Evolutionary conservation across 2,797 vertebrate genomes (phyloP), one percentile per base, ranked within the genome.

Genomic region (Lacerta viridis): DNA sequence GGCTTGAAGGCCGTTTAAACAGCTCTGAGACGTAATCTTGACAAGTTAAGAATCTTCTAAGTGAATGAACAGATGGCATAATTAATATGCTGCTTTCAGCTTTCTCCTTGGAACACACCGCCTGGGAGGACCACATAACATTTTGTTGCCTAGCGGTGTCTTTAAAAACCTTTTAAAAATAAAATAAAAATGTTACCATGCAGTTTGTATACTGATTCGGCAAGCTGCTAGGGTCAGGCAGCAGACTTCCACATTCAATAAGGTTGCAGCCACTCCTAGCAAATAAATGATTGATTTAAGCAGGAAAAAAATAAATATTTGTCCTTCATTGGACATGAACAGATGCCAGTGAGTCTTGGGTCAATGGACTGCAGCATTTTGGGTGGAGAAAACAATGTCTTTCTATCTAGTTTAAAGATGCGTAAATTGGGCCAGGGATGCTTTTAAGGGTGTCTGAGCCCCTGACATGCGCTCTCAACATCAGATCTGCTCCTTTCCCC

Each of bases 181-280:
- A 33, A 50, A 68, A 86, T 69, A 86, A n/a, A 87, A 41, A 81
- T 87, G 68, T 71, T 72, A 46, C n/a, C 29, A 72, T 59, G 46
- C 36, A 41, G 15, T 41, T 72, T 29, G 5, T 74, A 41, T 61
- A 61, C 23, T 43, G 69, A 71, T 46, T 46, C n/a, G 74, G 41
- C 20, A 81, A 43, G 80, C 25, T n/a, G 1, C 39, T 82, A 68
- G 3, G 77, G 13, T 29, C 80, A 82, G 36, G 39, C n/a, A 39
- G 6, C 80, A 68, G 8, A 8, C 36, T 39, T 68, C 64, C 36
- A 68, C 25, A 43, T 82, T 66, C 39, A 43, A 29, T 13, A 43
- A 82, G 11, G 27, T 27, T 82, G 80, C 61, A 41, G 25, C n/a
- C 5, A 29, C 33, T 50, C 11, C 50, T 50, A 81, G 50, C 50